Base-by-base conservation (phyloP, 2,888 invertebrate species). In the Himalopsyche tibetana region DNA sequence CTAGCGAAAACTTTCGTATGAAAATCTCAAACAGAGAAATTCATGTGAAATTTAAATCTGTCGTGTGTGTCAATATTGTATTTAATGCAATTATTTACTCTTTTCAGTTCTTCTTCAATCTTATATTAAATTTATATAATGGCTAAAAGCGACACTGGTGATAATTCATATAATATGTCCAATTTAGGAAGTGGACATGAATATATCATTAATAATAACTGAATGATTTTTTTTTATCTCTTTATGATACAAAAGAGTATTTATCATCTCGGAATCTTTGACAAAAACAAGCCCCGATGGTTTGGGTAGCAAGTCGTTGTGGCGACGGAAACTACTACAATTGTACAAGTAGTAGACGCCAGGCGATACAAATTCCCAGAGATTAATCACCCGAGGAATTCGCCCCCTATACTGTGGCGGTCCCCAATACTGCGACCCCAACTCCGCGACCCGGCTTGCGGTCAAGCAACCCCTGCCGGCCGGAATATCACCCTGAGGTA, bases 361-460 rank as follows among this genome's bases (percentile, higher is more conserved):
- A 40, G 45, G 55, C 83, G 83, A 84, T 86, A 84, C 85, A 69
- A 84, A 88, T 87, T 86, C 88, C 85, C 36, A 63, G 83, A 86
- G 88, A 88, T 88, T 88, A 88, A 88, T 88, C 88, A 88, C 88
- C 86, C 82, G 63, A 74, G 88, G 88, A 88, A 88, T 88, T 56
- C 80, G 84, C 56, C 81, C 81, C 63, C 74, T 40, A 40, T 80
- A 79, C 55, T 81, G 80, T 40, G 63, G 45, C 69, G 74, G 74
- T 74, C 74, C 74, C 74, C 74, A 74, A 74, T 74, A 74, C 74
- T 74, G 74, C 80, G 80, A 80, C 79, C 79, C 51, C 17, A 45
- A 63, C 40, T 17, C 56, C 56, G n/a, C 56, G 56, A 69, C 74
- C 74, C 74, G 74, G 74, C 74, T 74, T 74, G 74, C 74, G 74